Evolutionary conservation across 2,113 vertebrate genomes (phyloP).

Genomic region (Ciconia stormi): DNA sequence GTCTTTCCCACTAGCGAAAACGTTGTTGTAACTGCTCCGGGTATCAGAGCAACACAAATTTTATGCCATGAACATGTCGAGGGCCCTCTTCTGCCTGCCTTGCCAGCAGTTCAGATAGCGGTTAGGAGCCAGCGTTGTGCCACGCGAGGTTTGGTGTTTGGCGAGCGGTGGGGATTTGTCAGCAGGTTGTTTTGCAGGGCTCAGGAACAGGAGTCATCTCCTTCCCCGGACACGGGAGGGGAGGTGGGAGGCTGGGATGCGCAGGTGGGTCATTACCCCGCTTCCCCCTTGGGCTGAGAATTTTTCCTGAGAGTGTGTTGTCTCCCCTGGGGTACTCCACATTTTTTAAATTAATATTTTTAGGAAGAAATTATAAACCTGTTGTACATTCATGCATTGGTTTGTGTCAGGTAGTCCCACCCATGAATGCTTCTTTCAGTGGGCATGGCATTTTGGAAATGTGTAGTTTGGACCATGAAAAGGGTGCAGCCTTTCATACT

Average conservation of each 20-base stretch:
- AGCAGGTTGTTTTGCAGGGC: not conserved
- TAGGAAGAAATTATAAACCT: not conserved
- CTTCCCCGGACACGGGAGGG: not conserved
- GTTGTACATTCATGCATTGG: not conserved
- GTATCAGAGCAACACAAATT: not conserved
- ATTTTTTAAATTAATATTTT: not conserved
- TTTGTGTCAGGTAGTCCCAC: not conserved
- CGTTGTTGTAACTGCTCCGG: rapidly evolving
- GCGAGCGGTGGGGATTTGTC: not conserved
- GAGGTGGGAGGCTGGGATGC: not conserved
- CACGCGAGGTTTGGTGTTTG: not conserved
- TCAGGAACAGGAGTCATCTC: rapidly evolving
- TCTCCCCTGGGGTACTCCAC: not conserved
- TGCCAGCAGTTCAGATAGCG: rapidly evolving
- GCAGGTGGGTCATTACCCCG: too few relatives aligned
- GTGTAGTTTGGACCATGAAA: not conserved
- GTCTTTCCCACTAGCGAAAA: not conserved
- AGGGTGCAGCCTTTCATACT: not conserved
- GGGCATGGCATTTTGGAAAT: not conserved
- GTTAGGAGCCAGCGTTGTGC: not conserved
- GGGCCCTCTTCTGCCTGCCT: not conserved
- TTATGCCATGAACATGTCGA: rapidly evolving
- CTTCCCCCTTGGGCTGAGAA: not conserved
- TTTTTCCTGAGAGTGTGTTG: not conserved
- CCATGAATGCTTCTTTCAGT: not conserved